A percentile compares a stretch with the other conserved stretches of the same genome.
Conservation (phyloP, 2,113 vertebrate species). For the Varanus komodoensis region DNA sequence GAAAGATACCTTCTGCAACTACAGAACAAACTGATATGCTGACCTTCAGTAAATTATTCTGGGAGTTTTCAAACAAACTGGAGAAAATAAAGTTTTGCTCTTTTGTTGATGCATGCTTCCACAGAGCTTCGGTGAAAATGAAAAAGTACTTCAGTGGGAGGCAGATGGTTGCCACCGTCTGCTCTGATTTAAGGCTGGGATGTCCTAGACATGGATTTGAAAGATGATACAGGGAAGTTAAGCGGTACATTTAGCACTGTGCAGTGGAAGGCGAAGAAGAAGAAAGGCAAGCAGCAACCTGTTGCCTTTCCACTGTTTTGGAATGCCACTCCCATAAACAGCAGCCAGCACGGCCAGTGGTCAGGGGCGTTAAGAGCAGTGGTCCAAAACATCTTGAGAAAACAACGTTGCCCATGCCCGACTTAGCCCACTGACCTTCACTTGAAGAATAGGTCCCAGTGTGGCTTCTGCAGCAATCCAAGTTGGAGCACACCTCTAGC, state of each 20-base stretch:
- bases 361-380: too few relatives aligned
- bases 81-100: conserved; percentile 43
- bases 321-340: too few relatives aligned
- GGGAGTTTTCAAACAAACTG: conserved; percentile 55
- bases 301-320: too few relatives aligned
- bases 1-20: conserved; percentile 67
- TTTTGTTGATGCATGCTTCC: background rate
- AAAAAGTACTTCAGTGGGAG: rapidly evolving
- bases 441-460: background rate
- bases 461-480: background rate
- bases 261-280: conserved; percentile 17
- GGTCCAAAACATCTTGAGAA: too few relatives aligned
- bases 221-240: background rate
- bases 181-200: conserved; percentile 26
- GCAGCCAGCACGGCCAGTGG: too few relatives aligned
- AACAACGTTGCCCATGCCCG: too few relatives aligned
- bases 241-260: conserved; percentile 26
- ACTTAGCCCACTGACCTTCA: background rate
- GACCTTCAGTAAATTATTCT: conserved; percentile 63
- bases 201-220: conserved; percentile 1
- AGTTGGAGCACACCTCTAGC: background rate
- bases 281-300: background rate
- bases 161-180: background rate
- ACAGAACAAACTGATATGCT: conserved; percentile 56
- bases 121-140: background rate